These are phyloP conservation scores for Diadegma fenestrale DNA, from an alignment of 2,888 invertebrate species.

Conservation along the genomic window DNA sequence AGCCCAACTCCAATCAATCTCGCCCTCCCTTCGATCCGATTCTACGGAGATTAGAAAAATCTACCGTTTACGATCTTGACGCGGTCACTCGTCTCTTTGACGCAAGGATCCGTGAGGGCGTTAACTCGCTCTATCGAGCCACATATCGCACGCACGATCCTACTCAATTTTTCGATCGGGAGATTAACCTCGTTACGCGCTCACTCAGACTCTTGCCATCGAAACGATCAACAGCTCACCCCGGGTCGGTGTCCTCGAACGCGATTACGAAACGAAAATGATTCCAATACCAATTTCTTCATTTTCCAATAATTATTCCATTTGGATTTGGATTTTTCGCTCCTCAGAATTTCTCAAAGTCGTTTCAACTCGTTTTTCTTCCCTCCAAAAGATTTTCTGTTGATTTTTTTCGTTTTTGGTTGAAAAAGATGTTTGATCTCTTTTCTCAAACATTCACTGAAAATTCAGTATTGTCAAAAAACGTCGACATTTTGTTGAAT, in stretches of 20 bases:
- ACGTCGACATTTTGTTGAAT: no score
- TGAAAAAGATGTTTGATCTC: background rate
- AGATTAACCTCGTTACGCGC: conserved; percentile 51
- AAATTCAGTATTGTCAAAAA: no score
- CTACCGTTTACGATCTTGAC: conserved; percentile 58
- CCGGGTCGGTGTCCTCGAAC: background rate
- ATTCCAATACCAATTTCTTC: background rate
- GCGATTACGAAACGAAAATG: background rate
- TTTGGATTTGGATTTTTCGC: background rate
- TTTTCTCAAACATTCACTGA: background rate
- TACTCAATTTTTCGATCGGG: conserved; percentile 48
- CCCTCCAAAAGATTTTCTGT: background rate
- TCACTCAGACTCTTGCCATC: background rate
- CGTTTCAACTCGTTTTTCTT: background rate
- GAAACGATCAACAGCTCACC: background rate
- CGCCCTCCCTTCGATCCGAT: conserved; percentile 31
- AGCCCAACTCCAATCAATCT: conserved; percentile 25
- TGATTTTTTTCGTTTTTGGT: background rate
- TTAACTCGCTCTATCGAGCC: conserved; percentile 41
- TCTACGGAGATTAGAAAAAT: conserved; percentile 52
- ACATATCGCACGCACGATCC: conserved; percentile 65
- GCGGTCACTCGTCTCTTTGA: background rate
- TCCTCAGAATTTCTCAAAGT: background rate
- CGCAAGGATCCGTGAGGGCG: conserved; percentile 15
- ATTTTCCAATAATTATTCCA: background rate